phyloP scores from a whole-genome alignment of 2,888 invertebrate genomes.

The Troides oblongomaculatus region DNA sequence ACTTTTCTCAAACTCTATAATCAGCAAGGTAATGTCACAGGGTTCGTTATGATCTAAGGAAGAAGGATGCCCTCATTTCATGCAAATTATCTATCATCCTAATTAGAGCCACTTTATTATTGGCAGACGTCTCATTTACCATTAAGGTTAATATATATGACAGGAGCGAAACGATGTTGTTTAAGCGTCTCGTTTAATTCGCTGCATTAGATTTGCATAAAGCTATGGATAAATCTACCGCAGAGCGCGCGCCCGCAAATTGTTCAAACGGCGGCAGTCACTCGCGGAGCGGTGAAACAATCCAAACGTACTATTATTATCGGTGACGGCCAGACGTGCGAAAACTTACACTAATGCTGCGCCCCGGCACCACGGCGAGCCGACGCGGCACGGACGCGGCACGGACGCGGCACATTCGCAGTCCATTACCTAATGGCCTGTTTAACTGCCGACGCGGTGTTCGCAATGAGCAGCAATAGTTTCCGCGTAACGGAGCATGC shows the following conservation, averaged over 20 bases:
- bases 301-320: constrained; percentile 13
- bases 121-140: too few relatives aligned
- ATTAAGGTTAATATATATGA: too few relatives aligned
- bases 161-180: too few relatives aligned
- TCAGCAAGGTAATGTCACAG: too few relatives aligned
- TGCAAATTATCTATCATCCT: too few relatives aligned
- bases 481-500: not conserved
- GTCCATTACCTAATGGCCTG: constrained; percentile 3
- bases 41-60: too few relatives aligned
- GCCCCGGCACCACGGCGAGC: not conserved
- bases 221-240: too few relatives aligned
- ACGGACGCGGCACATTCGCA: not conserved
- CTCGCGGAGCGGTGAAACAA: constrained; percentile 1
- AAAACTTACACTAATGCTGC: constrained; percentile 24
- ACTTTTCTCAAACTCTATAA: too few relatives aligned
- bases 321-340: constrained; percentile 12
- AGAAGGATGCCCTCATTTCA: too few relatives aligned
- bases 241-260: not conserved
- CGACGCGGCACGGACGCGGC: not conserved
- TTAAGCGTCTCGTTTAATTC: too few relatives aligned
- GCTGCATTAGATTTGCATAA: too few relatives aligned
- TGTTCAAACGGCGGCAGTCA: constrained; percentile 5
- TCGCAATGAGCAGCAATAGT: constrained; percentile 9
- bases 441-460: not conserved
- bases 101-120: too few relatives aligned